Percentiles rank a stretch among this genome's conserved stretches.
phyloP scores from a whole-genome alignment of 2,113 vertebrate species.

The Hydropotes inermis region DNA sequence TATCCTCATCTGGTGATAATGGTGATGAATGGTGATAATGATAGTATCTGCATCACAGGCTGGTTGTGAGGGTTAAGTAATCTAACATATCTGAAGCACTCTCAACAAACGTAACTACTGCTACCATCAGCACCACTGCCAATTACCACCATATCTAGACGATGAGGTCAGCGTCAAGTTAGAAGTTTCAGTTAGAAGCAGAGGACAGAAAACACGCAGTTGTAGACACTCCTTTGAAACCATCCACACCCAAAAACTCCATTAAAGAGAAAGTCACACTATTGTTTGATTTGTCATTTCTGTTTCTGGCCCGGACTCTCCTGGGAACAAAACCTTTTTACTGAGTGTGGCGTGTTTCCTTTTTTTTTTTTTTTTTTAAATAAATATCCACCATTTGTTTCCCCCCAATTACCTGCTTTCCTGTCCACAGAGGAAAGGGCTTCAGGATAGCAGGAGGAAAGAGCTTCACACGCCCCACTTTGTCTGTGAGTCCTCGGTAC shows the following conservation, averaged over 20 bases:
- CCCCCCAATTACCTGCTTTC: constrained; percentile 90
- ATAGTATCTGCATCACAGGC: background rate
- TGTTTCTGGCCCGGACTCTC: background rate
- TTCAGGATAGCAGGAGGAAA: constrained; percentile 91
- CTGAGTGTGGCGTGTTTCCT: background rate
- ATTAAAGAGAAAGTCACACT: background rate
- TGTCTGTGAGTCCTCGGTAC: constrained; percentile 94
- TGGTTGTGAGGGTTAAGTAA: background rate
- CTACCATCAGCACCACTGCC: background rate
- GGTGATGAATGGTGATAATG: background rate
- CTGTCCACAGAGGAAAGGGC: constrained; percentile 93
- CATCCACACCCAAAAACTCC: background rate
- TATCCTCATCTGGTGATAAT: background rate
- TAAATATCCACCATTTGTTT: background rate
- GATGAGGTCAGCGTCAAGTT: background rate
- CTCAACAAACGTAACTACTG: background rate
- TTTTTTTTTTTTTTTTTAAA: background rate
- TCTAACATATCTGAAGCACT: background rate
- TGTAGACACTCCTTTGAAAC: background rate
- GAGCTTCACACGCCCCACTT: constrained; percentile 86
- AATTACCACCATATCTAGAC: background rate
- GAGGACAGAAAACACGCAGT: background rate
- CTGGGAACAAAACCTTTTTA: background rate
- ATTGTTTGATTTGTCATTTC: background rate
- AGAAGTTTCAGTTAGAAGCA: background rate